phyloP scores from a whole-genome alignment of 2,888 invertebrate species.

The Lycia hirtaria region DNA sequence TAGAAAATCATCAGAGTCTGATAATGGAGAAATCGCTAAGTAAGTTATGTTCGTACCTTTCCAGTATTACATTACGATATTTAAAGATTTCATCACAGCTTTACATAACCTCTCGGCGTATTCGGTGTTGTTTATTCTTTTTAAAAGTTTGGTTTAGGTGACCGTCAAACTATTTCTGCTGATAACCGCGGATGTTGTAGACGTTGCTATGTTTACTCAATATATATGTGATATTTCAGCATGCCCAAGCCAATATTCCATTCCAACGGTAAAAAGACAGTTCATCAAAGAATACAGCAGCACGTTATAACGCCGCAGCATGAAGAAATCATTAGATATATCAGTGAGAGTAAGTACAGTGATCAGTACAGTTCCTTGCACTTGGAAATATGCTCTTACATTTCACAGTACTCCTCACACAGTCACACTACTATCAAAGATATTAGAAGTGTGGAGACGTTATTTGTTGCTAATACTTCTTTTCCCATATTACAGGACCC shows the following conservation, averaged over 20 bases:
- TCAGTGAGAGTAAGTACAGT: constrained; percentile 91
- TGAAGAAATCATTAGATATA: constrained; percentile 94
- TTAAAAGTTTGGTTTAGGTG: constrained; percentile 27
- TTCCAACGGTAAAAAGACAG: constrained; percentile 87
- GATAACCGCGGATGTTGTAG: background rate
- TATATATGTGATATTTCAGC: constrained; percentile 75
- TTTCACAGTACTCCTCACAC: too few species aligned
- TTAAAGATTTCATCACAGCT: constrained; percentile 73
- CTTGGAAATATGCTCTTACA: too few species aligned
- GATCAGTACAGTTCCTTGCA: background rate
- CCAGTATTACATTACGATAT: constrained; percentile 49
- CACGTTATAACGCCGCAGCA: constrained; percentile 90
- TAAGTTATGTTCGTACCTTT: constrained; percentile 66
- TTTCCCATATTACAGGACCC: too few species aligned
- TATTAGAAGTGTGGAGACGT: too few species aligned
- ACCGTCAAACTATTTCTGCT: constrained; percentile 6
- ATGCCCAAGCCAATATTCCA: constrained; percentile 94
- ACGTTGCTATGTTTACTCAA: constrained; percentile 11
- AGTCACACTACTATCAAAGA: too few species aligned
- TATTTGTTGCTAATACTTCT: too few species aligned
- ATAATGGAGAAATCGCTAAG: constrained; percentile 88
- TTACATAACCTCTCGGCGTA: constrained; percentile 78
- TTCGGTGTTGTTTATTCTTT: constrained; percentile 38
- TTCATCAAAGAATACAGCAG: constrained; percentile 85
- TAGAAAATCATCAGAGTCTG: constrained; percentile 88